phyloP scores from a whole-genome alignment of 2,113 vertebrate species.

The Protobothrops mucrosquamatus region DNA sequence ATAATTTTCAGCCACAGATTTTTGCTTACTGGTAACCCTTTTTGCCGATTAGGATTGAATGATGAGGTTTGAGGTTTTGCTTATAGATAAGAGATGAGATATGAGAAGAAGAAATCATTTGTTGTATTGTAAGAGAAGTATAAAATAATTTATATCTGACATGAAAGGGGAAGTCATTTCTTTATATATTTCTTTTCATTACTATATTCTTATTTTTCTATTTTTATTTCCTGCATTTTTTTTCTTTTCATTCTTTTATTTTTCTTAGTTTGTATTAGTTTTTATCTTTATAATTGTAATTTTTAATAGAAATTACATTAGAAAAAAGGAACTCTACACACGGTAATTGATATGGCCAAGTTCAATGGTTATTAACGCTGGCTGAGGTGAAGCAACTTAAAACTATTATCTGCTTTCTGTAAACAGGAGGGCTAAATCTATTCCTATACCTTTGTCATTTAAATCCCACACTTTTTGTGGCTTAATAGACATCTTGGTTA shows the following conservation, averaged over 20 bases:
- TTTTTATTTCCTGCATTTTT: not conserved
- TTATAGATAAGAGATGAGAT: not conserved
- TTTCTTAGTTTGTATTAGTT: not conserved
- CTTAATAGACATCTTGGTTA: not conserved
- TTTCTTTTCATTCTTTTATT: not conserved
- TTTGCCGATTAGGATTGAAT: not conserved
- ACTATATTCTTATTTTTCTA: not conserved
- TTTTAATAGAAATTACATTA: not conserved
- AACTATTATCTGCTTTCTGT: not conserved
- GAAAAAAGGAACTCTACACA: not conserved
- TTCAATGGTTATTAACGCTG: not conserved
- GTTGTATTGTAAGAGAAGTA: not conserved
- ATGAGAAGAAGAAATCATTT: not conserved
- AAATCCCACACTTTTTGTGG: not conserved
- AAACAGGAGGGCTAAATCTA: not conserved
- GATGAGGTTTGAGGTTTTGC: not conserved
- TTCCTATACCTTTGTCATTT: not conserved
- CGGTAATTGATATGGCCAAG: not conserved
- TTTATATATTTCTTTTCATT: not conserved
- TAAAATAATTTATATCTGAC: not conserved
- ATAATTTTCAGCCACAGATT: not conserved
- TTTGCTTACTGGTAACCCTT: not conserved
- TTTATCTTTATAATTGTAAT: not conserved
- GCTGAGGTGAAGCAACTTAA: not conserved
- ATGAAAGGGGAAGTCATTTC: not conserved